Conservation (phyloP, 2,113 vertebrate species). For the Lethenteron camtschaticum region DNA sequence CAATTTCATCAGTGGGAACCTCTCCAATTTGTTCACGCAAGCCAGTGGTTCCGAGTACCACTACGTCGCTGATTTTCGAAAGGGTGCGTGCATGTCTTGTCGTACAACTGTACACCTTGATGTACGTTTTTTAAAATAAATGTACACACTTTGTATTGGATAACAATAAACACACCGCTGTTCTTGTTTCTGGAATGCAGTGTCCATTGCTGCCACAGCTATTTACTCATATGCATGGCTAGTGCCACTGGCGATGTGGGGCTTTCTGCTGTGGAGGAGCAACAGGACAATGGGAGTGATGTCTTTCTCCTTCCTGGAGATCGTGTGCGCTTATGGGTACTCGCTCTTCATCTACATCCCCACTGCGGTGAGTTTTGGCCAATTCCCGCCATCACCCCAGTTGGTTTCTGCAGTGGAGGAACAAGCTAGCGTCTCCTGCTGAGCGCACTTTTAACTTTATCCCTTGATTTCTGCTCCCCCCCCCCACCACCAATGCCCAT, state of each 20-base stretch:
- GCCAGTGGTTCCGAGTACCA: conserved; percentile 32
- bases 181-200: conserved; percentile 21
- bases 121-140: neutral
- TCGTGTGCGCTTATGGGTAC: conserved; percentile 82
- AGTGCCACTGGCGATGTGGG: conserved; percentile 72
- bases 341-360: conserved; percentile 82
- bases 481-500: neutral
- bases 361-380: conserved; percentile 42
- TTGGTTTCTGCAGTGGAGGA: neutral
- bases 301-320: conserved; percentile 81
- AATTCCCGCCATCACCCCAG: neutral
- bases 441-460: neutral
- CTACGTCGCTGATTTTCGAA: conserved; percentile 72
- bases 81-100: conserved; percentile 35
- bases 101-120: neutral
- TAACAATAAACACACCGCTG: neutral
- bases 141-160: neutral
- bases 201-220: conserved; percentile 66
- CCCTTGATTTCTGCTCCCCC: neutral
- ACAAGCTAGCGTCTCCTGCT: neutral
- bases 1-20: conserved; percentile 77
- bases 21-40: conserved; percentile 57
- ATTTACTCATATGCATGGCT: conserved; percentile 83
- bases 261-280: conserved; percentile 72
- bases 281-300: conserved; percentile 62